phyloP scores from a whole-genome alignment of 2,888 invertebrate genomes.

The Melangyna quadrimaculata region DNA sequence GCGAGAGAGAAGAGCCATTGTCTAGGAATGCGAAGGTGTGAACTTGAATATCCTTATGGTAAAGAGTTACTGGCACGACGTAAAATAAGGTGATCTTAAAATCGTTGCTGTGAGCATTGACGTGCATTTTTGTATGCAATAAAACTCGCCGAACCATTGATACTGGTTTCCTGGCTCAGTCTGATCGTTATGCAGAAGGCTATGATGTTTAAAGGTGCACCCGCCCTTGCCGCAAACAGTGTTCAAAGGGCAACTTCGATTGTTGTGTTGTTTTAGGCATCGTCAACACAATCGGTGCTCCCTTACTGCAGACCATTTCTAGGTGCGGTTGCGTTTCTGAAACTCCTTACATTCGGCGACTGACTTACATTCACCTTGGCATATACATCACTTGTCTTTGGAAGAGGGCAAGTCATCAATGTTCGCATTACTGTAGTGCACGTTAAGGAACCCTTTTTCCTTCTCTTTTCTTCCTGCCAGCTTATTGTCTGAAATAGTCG shows the following conservation, averaged over 20 bases:
- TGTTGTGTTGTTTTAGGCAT: background rate
- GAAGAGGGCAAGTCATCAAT: background rate
- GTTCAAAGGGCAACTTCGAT: background rate
- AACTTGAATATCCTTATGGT: background rate
- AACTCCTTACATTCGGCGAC: background rate
- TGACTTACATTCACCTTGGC: background rate
- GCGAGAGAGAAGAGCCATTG: slow-evolving; percentile 1
- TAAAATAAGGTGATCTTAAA: background rate
- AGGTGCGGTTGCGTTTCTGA: background rate
- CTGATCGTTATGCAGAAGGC: background rate
- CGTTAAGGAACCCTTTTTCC: background rate
- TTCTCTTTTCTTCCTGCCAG: background rate
- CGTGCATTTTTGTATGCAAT: background rate
- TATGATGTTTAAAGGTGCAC: background rate
- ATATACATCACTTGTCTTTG: background rate
- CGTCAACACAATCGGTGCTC: too few species aligned
- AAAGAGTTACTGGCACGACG: background rate
- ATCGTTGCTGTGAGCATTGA: background rate
- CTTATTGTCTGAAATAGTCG: background rate
- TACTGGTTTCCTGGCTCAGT: background rate
- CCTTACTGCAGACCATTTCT: background rate
- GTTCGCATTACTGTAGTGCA: background rate
- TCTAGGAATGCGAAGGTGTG: background rate
- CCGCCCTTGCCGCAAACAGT: background rate
- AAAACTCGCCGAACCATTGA: background rate